phyloP scores from a whole-genome alignment of 2,888 invertebrate species.

The Tethea ocularis region DNA sequence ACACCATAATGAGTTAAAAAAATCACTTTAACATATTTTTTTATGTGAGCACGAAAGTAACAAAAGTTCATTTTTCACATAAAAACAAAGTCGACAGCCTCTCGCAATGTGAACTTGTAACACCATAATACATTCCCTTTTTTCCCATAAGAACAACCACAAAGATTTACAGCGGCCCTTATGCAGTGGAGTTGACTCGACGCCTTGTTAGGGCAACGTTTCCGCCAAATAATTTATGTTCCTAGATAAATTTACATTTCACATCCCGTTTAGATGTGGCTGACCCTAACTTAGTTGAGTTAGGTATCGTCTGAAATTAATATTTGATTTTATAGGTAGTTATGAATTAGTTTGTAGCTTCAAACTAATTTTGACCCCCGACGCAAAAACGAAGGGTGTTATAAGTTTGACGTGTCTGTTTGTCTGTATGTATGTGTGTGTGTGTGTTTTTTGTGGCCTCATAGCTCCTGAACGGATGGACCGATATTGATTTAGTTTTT shows the following conservation, averaged over 20 bases:
- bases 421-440: too few relatives aligned
- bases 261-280: constrained; percentile 30
- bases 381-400: too few relatives aligned
- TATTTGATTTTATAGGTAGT: neutral
- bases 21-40: too few relatives aligned
- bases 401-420: too few relatives aligned
- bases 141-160: constrained; percentile 38
- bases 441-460: too few relatives aligned
- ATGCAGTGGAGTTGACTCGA: constrained; percentile 43
- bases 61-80: neutral
- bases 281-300: constrained; percentile 18
- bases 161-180: constrained; percentile 39
- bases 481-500: too few relatives aligned
- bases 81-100: neutral
- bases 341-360: neutral
- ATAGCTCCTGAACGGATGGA: too few relatives aligned
- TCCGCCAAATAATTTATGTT: constrained; percentile 17
- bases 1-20: too few relatives aligned
- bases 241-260: constrained; percentile 40
- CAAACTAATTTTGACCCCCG: neutral
- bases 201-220: constrained; percentile 44
- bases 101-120: constrained; percentile 3
- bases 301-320: constrained; percentile 5
- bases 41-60: neutral
- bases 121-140: constrained; percentile 23